Conservation (phyloP, 2,113 vertebrate genomes). For the Mustelus asterias region DNA sequence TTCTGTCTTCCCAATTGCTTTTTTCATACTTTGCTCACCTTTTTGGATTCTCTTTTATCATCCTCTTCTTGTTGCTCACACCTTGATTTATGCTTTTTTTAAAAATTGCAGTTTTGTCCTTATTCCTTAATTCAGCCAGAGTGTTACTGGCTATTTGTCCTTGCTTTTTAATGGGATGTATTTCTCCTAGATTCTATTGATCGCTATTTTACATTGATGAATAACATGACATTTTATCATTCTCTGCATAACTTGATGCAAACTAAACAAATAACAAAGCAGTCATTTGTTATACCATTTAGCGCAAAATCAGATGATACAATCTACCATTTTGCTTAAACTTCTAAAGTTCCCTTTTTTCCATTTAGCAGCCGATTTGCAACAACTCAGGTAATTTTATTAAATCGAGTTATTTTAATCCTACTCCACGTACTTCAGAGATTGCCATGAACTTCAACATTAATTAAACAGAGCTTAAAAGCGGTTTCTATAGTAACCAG, state of each 20-base stretch:
- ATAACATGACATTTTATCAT: not conserved
- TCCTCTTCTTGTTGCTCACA: not conserved
- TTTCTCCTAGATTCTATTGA: not conserved
- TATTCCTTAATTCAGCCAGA: not conserved
- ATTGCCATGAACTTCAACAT: slow-evolving; percentile 1
- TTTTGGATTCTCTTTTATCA: too few relatives aligned
- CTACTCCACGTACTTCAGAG: not conserved
- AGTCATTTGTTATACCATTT: not conserved
- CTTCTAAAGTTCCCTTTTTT: not conserved
- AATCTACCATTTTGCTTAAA: not conserved
- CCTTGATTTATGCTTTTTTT: not conserved
- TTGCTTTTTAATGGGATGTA: not conserved
- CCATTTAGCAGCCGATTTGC: not conserved
- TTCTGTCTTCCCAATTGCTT: not conserved
- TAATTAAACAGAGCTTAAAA: slow-evolving; percentile 2
- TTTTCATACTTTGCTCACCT: not conserved
- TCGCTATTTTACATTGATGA: not conserved
- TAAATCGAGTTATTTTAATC: not conserved
- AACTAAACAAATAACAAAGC: not conserved
- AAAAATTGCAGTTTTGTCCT: not conserved
- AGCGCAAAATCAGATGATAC: not conserved
- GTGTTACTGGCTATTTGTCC: not conserved
- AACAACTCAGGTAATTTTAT: not conserved
- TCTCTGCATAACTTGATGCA: not conserved
- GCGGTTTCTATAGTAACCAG: slow-evolving; percentile 9